These are phyloP conservation scores for Mormyrops boulengeri DNA, from an alignment of 2,797 vertebrate genomes.

Conservation along the genomic window DNA sequence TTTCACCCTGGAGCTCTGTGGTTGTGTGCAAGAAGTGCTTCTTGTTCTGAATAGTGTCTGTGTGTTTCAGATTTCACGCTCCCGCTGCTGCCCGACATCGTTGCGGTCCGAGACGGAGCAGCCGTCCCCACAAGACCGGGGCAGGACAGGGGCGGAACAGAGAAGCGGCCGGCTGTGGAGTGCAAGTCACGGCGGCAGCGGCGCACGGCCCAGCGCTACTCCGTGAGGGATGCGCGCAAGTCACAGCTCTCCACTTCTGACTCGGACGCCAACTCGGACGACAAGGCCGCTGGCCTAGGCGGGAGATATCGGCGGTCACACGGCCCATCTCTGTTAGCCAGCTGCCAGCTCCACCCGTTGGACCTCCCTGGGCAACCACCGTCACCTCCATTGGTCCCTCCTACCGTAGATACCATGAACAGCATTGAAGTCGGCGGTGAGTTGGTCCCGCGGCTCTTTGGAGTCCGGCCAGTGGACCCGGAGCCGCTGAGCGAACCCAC, in stretches of 20 bases:
- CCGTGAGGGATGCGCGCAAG: slow-evolving; percentile 78
- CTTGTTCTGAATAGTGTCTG: background rate
- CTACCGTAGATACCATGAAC: slow-evolving; percentile 43
- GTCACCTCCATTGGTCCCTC: slow-evolving; percentile 27
- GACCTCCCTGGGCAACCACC: slow-evolving; percentile 24
- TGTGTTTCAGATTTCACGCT: slow-evolving; percentile 74
- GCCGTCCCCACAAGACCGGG: slow-evolving; percentile 56
- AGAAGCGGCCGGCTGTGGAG: slow-evolving; percentile 56
- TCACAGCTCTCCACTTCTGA: slow-evolving; percentile 88
- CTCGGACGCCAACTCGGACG: slow-evolving; percentile 82
- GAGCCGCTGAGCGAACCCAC: slow-evolving; percentile 69
- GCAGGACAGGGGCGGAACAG: slow-evolving; percentile 65
- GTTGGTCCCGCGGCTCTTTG: slow-evolving; percentile 51
- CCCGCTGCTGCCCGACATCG: slow-evolving; percentile 66
- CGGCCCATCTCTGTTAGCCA: slow-evolving; percentile 59
- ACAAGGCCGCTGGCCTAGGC: slow-evolving; percentile 53
- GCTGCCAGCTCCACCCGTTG: slow-evolving; percentile 59
- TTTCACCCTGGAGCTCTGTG: background rate
- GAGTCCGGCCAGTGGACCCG: slow-evolving; percentile 46
- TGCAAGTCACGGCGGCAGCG: slow-evolving; percentile 68
- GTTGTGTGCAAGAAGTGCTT: background rate
- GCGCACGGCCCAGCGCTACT: slow-evolving; percentile 74
- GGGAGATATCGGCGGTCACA: slow-evolving; percentile 63
- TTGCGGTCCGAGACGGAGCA: slow-evolving; percentile 73
- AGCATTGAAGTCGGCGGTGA: slow-evolving; percentile 40